phyloP scores from a whole-genome alignment of 2,113 vertebrate genomes.

The Candoia aspera region DNA sequence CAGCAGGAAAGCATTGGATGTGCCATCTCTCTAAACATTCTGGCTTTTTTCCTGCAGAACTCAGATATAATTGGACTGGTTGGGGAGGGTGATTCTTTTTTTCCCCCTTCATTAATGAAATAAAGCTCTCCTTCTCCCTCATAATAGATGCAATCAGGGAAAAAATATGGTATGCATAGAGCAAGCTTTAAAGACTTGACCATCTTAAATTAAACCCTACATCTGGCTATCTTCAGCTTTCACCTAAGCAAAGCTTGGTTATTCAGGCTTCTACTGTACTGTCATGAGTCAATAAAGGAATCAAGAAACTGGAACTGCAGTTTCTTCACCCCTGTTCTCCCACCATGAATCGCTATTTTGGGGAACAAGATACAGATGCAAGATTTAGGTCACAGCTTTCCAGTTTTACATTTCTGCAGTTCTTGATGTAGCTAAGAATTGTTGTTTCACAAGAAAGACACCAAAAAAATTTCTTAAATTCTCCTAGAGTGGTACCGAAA shows the following conservation, averaged over 20 bases:
- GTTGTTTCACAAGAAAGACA: constrained; percentile 49
- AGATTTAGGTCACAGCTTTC: background rate
- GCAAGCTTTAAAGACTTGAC: background rate
- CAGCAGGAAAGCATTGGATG: background rate
- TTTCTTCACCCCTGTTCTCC: background rate
- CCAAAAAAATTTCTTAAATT: background rate
- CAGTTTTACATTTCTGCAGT: background rate
- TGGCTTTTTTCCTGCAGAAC: constrained; percentile 41
- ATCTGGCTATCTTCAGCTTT: background rate
- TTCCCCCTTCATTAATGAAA: background rate
- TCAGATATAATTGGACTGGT: constrained; percentile 6
- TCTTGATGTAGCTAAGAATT: constrained; percentile 31
- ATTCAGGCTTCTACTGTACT: accelerated
- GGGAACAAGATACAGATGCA: background rate
- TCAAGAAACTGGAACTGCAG: background rate
- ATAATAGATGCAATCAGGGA: accelerated
- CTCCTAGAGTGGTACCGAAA: background rate
- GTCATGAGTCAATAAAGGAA: background rate
- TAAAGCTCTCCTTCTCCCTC: background rate
- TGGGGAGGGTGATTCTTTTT: background rate
- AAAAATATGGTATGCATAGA: background rate
- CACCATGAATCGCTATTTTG: background rate
- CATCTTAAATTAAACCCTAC: background rate
- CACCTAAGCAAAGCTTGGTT: background rate
- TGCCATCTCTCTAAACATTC: background rate